Evolutionary conservation across 2,888 invertebrate genomes (phyloP).

Genomic region (Hylaea fasciaria): DNA sequence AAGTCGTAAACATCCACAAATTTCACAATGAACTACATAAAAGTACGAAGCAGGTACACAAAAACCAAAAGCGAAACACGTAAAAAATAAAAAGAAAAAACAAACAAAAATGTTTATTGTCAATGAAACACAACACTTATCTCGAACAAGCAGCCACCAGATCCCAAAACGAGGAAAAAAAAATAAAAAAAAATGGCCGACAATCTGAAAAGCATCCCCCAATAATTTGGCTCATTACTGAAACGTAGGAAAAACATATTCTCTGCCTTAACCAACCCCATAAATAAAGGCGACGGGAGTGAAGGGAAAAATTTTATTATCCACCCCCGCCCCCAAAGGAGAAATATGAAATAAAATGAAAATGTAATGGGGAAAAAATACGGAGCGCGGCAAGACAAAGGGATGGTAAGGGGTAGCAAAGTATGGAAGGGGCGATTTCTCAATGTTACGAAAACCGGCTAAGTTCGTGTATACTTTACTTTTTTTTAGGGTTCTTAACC

Average conservation of each 20-base stretch:
- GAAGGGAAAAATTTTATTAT: conserved; percentile 83
- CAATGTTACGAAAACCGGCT: not conserved
- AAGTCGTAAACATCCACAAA: no score
- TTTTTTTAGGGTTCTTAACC: no score
- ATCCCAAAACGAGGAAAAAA: conserved; percentile 43
- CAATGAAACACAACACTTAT: conserved; percentile 63
- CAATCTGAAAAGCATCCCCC: conserved; percentile 76
- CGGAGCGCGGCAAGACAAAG: conserved; percentile 80
- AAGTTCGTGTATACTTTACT: no score
- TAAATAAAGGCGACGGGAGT: conserved; percentile 79
- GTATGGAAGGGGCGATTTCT: conserved; percentile 52
- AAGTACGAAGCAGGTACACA: not conserved
- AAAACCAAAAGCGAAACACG: conserved; percentile 21
- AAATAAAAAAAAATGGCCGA: conserved; percentile 54
- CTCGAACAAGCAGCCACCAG: conserved; percentile 58
- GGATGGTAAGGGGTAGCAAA: conserved; percentile 58
- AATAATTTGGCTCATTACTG: conserved; percentile 83
- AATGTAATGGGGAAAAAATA: conserved; percentile 85
- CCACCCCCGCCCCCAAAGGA: conserved; percentile 70
- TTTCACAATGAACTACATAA: no score
- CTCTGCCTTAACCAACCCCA: conserved; percentile 73
- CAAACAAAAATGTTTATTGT: conserved; percentile 41
- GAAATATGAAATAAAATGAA: conserved; percentile 85
- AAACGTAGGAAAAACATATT: conserved; percentile 82
- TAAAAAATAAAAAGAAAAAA: conserved; percentile 27